Evolutionary conservation across 2,113 vertebrate species (phyloP).

Genomic region (Notothenia rossii): DNA sequence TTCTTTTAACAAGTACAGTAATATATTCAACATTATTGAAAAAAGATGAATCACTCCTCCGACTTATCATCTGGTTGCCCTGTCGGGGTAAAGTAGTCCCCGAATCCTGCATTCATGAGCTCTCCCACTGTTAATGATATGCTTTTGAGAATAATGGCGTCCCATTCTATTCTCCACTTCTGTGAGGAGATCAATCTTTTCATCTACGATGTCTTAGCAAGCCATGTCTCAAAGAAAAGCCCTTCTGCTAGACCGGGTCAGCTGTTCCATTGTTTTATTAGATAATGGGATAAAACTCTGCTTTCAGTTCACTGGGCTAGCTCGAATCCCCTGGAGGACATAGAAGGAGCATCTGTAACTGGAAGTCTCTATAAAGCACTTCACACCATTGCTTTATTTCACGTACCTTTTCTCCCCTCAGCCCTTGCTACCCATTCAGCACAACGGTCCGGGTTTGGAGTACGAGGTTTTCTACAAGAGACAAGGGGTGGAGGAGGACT

Average conservation of each 20-base stretch:
- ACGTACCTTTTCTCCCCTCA: conserved; percentile 54
- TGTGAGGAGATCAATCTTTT: conserved; percentile 64
- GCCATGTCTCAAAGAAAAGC: conserved; percentile 56
- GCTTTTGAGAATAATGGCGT: conserved; percentile 74
- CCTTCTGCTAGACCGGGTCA: conserved; percentile 48
- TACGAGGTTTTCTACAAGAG: conserved; percentile 93
- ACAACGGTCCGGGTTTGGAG: conserved; percentile 92
- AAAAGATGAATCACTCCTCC: conserved; percentile 71
- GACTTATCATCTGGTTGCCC: conserved; percentile 66
- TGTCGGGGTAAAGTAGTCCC: conserved; percentile 48
- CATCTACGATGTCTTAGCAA: conserved; percentile 48
- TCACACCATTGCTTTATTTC: neutral
- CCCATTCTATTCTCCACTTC: conserved; percentile 63
- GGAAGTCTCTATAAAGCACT: conserved; percentile 39
- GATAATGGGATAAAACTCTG: conserved; percentile 48
- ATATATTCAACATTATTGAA: conserved; percentile 72
- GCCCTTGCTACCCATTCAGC: conserved; percentile 90
- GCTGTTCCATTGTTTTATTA: conserved; percentile 66
- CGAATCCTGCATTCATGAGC: conserved; percentile 62
- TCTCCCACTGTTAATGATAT: conserved; percentile 75
- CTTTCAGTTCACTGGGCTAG: conserved; percentile 50
- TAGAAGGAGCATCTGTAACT: conserved; percentile 44
- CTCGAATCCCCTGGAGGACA: conserved; percentile 57
- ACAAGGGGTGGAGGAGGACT: conserved; percentile 84
- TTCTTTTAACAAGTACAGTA: conserved; percentile 53